Base-by-base conservation (phyloP, 2,797 vertebrate genomes). In the Silurus aristotelis region DNA sequence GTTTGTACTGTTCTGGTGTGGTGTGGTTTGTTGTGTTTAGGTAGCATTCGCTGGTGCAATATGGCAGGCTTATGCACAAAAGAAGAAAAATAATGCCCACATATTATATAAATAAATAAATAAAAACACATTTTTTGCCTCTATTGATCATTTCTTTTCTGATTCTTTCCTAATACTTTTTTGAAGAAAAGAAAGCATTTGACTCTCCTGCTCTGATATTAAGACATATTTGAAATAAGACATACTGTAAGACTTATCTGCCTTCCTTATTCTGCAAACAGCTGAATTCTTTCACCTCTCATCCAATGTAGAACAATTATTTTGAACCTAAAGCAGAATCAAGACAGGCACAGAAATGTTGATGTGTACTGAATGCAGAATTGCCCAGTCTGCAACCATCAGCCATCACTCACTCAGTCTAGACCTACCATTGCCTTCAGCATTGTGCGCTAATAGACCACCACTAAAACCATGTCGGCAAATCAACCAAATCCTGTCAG, bases 331-430 rank as follows among this genome's bases (percentile, higher is more conserved):
- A 64, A 80, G 15, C n/a, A 27, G 8, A 64, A 75, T 82, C 70
- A 81, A 46, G 19, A 60, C 12, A 46, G 61, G 63, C 68, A 43
- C 9, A 17, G 46, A 7, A 48, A 31, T 85, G 71, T 48, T 77
- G 43, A 87, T 68, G 76, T 85, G n/a, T 61, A 63, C 70, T 82
- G 83, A 61, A 83, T 83, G 61, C 48, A 72, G 31, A 82, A 80
- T 80, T 67, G 31, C 70, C 61, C n/a, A 12, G 58, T 73, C 71
- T 82, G 55, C 55, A 9, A 60, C 46, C 31, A 38, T 22, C 58
- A 67, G 25, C 25, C 80, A 84, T 68, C 55, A 60, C 72, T 56
- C 55, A 78, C 27, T 58, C 64, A 20, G 60, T 61, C 56, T 61
- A 9, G 19, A 43, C 31, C 31, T 79, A 15, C 20, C 22, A 31